Evolutionary conservation across 2,113 vertebrate genomes (phyloP).

Genomic region (Centropus bengalensis): DNA sequence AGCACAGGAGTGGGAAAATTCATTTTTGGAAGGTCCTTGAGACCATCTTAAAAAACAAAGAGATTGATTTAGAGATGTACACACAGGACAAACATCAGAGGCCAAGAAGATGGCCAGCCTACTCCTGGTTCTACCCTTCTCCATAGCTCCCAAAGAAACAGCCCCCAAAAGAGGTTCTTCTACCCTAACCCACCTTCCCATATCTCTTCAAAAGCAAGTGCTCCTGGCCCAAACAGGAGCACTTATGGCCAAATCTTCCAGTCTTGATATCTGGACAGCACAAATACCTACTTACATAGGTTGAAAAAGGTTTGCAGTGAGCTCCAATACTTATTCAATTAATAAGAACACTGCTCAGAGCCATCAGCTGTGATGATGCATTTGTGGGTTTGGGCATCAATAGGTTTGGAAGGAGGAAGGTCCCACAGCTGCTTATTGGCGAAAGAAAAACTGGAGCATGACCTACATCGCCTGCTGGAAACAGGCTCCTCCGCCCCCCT

Average conservation of each 20-base stretch:
- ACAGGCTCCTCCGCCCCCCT: neutral
- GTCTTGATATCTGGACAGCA: neutral
- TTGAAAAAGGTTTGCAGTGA: neutral
- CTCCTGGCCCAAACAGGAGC: neutral
- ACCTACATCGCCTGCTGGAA: neutral
- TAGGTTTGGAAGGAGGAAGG: neutral
- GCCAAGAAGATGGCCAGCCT: neutral
- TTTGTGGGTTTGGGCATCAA: neutral
- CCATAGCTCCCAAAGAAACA: neutral
- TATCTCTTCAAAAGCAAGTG: neutral
- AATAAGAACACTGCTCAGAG: accelerated
- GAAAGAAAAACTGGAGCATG: neutral
- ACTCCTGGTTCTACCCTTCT: neutral
- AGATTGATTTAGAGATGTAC: neutral
- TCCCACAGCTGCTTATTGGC: constrained; percentile 19
- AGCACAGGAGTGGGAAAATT: neutral
- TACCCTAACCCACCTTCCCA: neutral
- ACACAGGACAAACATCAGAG: neutral
- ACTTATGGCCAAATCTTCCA: neutral
- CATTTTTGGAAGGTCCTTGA: neutral
- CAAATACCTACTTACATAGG: neutral
- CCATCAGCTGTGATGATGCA: neutral
- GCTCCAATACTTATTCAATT: neutral
- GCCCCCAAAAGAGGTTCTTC: neutral
- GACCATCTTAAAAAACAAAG: neutral